Base-by-base conservation (phyloP, 2,113 vertebrate species). In the Nettapus auritus region DNA sequence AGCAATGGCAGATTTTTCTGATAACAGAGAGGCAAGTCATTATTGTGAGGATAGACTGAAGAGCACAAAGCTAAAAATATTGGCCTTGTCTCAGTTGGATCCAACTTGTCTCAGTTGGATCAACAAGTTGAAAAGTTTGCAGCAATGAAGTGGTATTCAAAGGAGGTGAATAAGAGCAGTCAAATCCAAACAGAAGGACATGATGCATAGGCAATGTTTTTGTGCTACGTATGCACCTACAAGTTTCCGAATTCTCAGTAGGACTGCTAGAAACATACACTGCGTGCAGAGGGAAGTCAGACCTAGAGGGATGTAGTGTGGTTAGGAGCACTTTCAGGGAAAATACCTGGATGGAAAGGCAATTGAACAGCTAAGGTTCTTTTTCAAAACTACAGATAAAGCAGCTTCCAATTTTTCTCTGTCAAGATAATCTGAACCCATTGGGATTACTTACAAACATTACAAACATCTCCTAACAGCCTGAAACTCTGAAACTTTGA, bases 331-430 rank as follows among this genome's bases (percentile, higher is more conserved):
- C 4, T 53, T 53, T 53, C 52, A 29, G 38, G 46, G 55, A 36
- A 4, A 60, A 40, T 2, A 0, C 11, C 62, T 52, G 34, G 29
- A 23, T 31, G 64, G 38, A 71, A 93, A 60, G 4, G 5, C 53
- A 64, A 29, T 29, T 0, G 0, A 22, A 44, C 36, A 46, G 28
- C 13, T 40, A 14, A 8, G 0, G 52, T 73, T 56, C 14, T 80
- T 82, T 21, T 36, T 6, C 36, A 69, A 34, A 81, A 63, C 40
- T 67, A 34, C 31, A 19, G 36, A 26, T 34, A 59, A 77, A 82
- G 4, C 22, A 63, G 19, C 50, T 83, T 8, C 8, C 36, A 4
- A 4, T 59, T 82, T 73, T 71, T 38, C 13, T 53, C 29, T 38
- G 14, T 40, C 34, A 33, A 56, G 29, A 28, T 36, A 46, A 77